A percentile compares a stretch with the other conserved stretches of the same genome.
Conservation (phyloP, 2,888 invertebrate species). For the Pseudanteris insignis region DNA sequence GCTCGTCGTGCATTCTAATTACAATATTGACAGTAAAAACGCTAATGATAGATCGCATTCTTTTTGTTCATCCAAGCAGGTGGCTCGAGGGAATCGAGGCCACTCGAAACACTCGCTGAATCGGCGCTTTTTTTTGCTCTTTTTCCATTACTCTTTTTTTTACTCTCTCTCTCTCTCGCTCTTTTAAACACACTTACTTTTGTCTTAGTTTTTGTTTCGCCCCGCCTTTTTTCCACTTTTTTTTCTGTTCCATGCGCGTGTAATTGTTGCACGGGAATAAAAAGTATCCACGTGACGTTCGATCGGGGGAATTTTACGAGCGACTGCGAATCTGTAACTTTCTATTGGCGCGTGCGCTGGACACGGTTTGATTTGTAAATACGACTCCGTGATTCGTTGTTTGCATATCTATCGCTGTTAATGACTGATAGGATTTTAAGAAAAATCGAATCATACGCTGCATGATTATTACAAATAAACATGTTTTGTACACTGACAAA, state of each 20-base stretch:
- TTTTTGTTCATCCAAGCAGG: slow-evolving; percentile 44
- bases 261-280: slow-evolving; percentile 21
- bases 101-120: slow-evolving; percentile 30
- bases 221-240: neutral
- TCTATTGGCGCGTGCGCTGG: no score
- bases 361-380: no score
- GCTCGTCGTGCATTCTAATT: slow-evolving; percentile 43
- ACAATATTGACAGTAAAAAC: slow-evolving; percentile 47
- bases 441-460: no score
- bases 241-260: slow-evolving; percentile 8
- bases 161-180: neutral
- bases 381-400: no score
- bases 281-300: slow-evolving; percentile 9
- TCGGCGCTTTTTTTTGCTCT: slow-evolving; percentile 13
- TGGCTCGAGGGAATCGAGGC: slow-evolving; percentile 43
- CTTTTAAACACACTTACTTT: slow-evolving; percentile 1
- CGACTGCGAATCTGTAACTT: neutral
- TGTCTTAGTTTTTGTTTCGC: neutral
- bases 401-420: no score
- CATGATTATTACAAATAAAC: no score
- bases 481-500: no score
- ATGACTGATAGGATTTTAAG: no score
- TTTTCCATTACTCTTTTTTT: neutral
- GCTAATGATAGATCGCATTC: slow-evolving; percentile 46
- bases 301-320: slow-evolving; percentile 4